Conservation (phyloP, 2,113 vertebrate species). For the Chloebia gouldiae region DNA sequence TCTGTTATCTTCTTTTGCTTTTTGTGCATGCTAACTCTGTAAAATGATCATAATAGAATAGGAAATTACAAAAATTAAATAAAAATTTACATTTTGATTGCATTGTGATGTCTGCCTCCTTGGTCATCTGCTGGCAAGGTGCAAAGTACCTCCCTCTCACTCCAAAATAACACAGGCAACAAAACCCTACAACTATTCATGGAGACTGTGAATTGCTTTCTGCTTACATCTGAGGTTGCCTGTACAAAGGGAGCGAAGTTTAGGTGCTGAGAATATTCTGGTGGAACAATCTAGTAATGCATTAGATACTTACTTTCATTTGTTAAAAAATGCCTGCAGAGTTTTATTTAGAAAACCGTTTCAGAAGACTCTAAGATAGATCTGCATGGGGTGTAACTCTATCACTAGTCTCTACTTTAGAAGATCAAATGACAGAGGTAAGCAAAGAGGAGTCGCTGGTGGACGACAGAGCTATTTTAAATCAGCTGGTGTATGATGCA, state of each 20-base stretch:
- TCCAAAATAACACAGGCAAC: not conserved
- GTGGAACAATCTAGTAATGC: not conserved
- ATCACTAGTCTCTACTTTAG: not conserved
- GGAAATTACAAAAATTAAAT: not conserved
- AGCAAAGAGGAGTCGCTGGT: not conserved
- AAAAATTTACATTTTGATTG: not conserved
- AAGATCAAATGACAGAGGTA: not conserved
- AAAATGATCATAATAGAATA: accelerated
- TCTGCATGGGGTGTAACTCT: not conserved
- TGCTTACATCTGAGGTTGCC: not conserved
- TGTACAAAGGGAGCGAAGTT: not conserved
- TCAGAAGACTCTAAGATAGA: not conserved
- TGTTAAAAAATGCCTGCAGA: not conserved
- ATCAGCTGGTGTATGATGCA: not conserved
- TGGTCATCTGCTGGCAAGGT: not conserved
- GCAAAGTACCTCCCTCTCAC: not conserved
- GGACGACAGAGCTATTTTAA: not conserved
- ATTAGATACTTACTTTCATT: not conserved
- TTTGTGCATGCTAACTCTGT: not conserved
- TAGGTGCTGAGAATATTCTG: not conserved
- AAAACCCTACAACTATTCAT: not conserved
- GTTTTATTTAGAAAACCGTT: not conserved
- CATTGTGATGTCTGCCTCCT: not conserved
- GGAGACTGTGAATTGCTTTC: accelerated
- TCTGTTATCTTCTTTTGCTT: not conserved